A percentile compares a stretch with the other conserved stretches of the same genome.
phyloP scores from a whole-genome alignment of 2,888 invertebrate species.

The Theretra japonica region DNA sequence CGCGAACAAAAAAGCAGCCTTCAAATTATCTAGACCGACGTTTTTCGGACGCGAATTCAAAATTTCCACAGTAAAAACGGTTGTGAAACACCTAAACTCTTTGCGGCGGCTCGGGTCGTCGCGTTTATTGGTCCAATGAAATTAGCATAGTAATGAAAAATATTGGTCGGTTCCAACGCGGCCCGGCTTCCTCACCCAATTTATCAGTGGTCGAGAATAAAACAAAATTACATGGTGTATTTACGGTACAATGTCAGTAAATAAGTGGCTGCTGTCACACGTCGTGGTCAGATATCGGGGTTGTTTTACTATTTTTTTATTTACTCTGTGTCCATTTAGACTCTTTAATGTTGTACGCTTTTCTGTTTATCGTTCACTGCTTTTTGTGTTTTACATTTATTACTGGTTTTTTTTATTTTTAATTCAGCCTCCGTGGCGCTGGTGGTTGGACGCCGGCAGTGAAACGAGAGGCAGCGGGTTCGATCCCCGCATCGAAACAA shows the following conservation, averaged over 20 bases:
- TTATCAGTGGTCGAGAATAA: conserved; percentile 63
- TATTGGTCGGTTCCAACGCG: conserved; percentile 69
- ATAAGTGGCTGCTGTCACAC: conserved; percentile 50
- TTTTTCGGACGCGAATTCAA: conserved; percentile 75
- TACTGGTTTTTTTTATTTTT: no score
- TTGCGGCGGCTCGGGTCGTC: conserved; percentile 62
- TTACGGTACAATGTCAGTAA: conserved; percentile 49
- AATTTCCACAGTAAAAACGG: conserved; percentile 73
- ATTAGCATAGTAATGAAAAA: conserved; percentile 85
- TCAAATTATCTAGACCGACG: conserved; percentile 54
- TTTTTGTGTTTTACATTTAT: neutral
- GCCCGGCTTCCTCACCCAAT: conserved; percentile 60
- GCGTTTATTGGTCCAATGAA: conserved; percentile 81
- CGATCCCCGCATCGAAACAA: no score
- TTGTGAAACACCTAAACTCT: conserved; percentile 77
- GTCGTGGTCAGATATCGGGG: conserved; percentile 44
- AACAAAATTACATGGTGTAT: conserved; percentile 58
- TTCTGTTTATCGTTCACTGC: neutral
- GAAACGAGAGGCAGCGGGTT: no score
- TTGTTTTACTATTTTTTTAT: conserved; percentile 37
- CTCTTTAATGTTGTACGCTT: neutral
- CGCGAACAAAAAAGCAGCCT: conserved; percentile 26
- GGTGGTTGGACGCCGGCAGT: no score
- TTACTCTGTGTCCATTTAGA: conserved; percentile 5
- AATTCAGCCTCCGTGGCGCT: no score